Evolutionary conservation across 2,888 invertebrate genomes (phyloP), one percentile per base, ranked within the genome.

Genomic region (Ectemnius continuus): DNA sequence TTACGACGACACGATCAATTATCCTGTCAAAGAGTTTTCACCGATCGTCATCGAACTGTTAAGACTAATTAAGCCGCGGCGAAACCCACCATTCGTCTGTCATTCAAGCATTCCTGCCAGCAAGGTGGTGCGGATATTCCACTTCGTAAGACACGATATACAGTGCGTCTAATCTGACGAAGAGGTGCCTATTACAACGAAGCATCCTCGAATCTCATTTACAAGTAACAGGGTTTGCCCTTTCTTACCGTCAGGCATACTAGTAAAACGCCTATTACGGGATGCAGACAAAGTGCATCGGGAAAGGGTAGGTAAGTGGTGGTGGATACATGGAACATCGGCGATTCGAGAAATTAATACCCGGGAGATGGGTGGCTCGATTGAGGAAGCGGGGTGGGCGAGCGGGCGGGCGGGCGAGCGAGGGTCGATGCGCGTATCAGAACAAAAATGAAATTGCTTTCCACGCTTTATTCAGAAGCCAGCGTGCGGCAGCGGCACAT

Each of bases 401-500:
- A 11, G 36, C 36, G 8, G n/a, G n/a, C n/a, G 36, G 36, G 36
- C 8, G 36, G 8, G 36, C 36, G 36, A 11, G 36, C 36, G 8
- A 36, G 36, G 52, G 46, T 47, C 64, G 61, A 18, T 18, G 14
- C 48, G 58, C 63, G 47, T 20, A 48, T 23, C 46, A 26, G 46
- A 59, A 20, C 8, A 52, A 28, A 69, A 67, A 67, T 59, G 73
- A 73, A 76, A 67, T 75, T 61, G 61, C 58, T 80, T 72, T 73
- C 65, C 72, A 59, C 66, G 70, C 76, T 84, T 85, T 82, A 84
- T 81, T 83, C 85, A 80, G 86, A 79, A 86, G 86, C 82, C 79
- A 79, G 78, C 82, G 78, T 80, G 84, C 82, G 79, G 79, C 82
- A 78, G 78, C 82, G 78, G 76, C 80, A 78, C 77, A 78, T 82